phyloP scores from a whole-genome alignment of 2,113 vertebrate species.

The Pygoscelis adeliae region DNA sequence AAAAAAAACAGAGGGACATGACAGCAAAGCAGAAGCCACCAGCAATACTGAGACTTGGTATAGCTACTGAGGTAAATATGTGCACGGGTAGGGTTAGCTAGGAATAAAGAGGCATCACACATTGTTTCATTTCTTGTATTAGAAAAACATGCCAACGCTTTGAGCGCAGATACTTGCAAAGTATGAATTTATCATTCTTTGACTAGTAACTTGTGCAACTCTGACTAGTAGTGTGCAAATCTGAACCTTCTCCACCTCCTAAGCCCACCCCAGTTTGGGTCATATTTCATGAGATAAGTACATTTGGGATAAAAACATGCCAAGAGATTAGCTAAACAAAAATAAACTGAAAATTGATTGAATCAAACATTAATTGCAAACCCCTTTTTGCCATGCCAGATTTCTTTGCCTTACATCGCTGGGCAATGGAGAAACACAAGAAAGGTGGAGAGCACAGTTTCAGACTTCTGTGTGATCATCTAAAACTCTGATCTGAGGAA shows the following conservation, averaged over 20 bases:
- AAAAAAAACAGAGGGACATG: accelerated
- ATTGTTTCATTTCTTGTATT: background rate
- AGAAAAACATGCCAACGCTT: background rate
- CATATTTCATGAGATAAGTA: background rate
- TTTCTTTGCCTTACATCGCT: background rate
- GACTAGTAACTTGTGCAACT: background rate
- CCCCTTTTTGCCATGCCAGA: background rate
- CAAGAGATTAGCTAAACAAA: background rate
- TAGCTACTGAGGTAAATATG: background rate
- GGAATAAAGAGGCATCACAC: background rate
- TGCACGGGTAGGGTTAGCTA: background rate
- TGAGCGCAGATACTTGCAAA: background rate
- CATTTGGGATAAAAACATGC: background rate
- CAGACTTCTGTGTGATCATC: background rate
- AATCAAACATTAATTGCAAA: background rate
- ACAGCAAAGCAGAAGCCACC: background rate
- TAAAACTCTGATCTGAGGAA: background rate
- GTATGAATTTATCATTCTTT: background rate
- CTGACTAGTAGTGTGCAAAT: background rate
- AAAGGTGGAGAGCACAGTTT: background rate
- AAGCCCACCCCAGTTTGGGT: accelerated
- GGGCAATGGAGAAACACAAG: background rate
- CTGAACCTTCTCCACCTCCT: background rate
- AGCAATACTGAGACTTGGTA: background rate
- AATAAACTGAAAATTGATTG: background rate